Evolutionary conservation across 1,140 invertebrate genomes (phyloP), one percentile per base, ranked within the genome.

Genomic region (Asbolus verrucosus): DNA sequence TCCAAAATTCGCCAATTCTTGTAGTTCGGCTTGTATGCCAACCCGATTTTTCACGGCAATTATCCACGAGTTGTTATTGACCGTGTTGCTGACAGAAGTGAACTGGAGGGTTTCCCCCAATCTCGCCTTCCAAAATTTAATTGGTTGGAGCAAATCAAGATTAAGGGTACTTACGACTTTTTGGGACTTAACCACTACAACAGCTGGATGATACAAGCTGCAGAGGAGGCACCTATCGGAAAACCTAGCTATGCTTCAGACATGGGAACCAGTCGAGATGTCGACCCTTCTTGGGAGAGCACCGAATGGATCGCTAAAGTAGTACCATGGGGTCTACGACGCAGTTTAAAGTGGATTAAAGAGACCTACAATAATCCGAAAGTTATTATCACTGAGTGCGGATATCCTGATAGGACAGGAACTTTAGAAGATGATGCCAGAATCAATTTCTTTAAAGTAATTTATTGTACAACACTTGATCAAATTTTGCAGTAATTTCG

Each of bases 21-120:
- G 1, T 77, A 86, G 84, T 84, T 86, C 66, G 86, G 85, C 5
- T 86, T 85, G 83, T 89, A 85, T 70, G 85, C 83, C 1, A 82
- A 89, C 81, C 88, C 89, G 3, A 87, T 91, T 60, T 89, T 86
- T 71, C 77, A 80, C 9, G 89, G 89, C 6, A 86, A 91, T 72
- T 91, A 89, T 76, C 89, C 89, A 1, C 69, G 79, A 66, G 79
- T 87, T 15, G 83, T 91, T 79, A 86, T 85, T 69, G 77, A 86
- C 15, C 83, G 83, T 30, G 81, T 91, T 1, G 82, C 81, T 6
- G 73, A 77, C 6, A 83, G 85, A 14, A 89, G 89, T 76, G 81
- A 79, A 36, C 76, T 82, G 41, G 88, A 91, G 81, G 85, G 86
- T 2, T 85, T 82, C 60, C 69, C 69, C 0, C 76, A 78, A 38